Percentiles rank a stretch among this genome's conserved stretches.
Evolutionary conservation across 1,140 invertebrate genomes (phyloP).

Genomic region (Helicorthomorpha holstii): DNA sequence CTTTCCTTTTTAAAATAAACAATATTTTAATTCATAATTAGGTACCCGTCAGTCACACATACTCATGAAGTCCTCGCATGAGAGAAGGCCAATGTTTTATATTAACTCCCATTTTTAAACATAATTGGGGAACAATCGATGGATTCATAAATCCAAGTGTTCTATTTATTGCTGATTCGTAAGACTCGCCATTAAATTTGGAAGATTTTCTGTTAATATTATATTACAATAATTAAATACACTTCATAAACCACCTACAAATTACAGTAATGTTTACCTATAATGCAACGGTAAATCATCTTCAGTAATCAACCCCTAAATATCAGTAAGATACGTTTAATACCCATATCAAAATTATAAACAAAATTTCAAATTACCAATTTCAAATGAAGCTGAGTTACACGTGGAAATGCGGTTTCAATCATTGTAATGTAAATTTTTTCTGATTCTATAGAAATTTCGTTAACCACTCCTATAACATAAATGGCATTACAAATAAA

Average conservation of each 20-base stretch:
- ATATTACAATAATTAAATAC: not conserved
- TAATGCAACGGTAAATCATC: constrained; percentile 70
- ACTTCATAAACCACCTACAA: constrained; percentile 10
- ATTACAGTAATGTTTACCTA: constrained; percentile 24
- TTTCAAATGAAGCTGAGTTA: constrained; percentile 34
- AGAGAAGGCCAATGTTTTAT: constrained; percentile 46
- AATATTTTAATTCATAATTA: constrained; percentile 10
- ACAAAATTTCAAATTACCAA: constrained; percentile 14
- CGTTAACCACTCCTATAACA: constrained; percentile 56
- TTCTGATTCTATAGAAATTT: constrained; percentile 66
- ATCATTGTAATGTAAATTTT: constrained; percentile 75
- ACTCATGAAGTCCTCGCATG: constrained; percentile 50
- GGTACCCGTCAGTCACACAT: constrained; percentile 21
- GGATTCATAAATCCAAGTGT: constrained; percentile 78
- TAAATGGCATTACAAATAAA: not conserved
- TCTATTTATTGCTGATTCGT: constrained; percentile 35
- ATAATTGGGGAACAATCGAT: constrained; percentile 62
- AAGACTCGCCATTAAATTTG: constrained; percentile 16
- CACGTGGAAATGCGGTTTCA: constrained; percentile 41
- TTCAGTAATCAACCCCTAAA: constrained; percentile 59
- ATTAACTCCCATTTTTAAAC: constrained; percentile 48
- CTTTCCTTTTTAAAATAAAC: constrained; percentile 33
- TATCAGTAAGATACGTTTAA: constrained; percentile 7
- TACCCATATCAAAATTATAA: not conserved
- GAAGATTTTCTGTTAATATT: constrained; percentile 1